These are phyloP conservation scores for Phalacrocorax aristotelis DNA, from an alignment of 2,113 vertebrate species.

Conservation along the genomic window DNA sequence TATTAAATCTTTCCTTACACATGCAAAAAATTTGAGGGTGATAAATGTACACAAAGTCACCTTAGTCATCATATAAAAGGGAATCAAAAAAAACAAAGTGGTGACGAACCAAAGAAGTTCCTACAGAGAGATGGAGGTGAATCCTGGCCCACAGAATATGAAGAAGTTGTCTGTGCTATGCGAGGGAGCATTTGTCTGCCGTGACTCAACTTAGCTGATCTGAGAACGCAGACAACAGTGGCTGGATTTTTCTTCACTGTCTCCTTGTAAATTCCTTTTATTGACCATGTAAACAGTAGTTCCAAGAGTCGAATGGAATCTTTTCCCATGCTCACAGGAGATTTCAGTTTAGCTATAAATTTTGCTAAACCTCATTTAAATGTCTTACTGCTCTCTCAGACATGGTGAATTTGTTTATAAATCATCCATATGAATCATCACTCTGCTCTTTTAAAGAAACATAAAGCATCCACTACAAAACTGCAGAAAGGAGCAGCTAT, in stretches of 20 bases:
- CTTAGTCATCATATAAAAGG: background rate
- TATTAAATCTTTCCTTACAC: background rate
- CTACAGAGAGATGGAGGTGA: background rate
- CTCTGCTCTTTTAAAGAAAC: constrained; percentile 8
- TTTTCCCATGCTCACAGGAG: constrained; percentile 30
- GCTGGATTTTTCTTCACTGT: background rate
- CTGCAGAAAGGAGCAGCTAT: background rate
- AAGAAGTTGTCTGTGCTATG: background rate
- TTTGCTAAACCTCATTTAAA: constrained; percentile 45
- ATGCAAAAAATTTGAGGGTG: background rate
- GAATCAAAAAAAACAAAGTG: background rate
- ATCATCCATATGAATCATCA: constrained; percentile 28
- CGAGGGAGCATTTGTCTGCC: background rate
- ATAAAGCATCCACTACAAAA: background rate
- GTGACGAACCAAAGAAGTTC: background rate
- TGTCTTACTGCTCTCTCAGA: constrained; percentile 14
- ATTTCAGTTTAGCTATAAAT: constrained; percentile 34
- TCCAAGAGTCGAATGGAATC: background rate
- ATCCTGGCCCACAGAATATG: background rate
- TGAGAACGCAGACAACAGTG: background rate
- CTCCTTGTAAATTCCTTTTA: constrained; percentile 52
- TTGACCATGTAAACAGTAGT: constrained; percentile 50
- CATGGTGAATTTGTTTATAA: constrained; percentile 53
- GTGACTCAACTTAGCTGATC: background rate
- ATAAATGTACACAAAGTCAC: background rate